A percentile compares a stretch with the other conserved stretches of the same genome.
Evolutionary conservation across 2,797 vertebrate genomes (phyloP).

Genomic region (Ctenopoma kingsleyae): DNA sequence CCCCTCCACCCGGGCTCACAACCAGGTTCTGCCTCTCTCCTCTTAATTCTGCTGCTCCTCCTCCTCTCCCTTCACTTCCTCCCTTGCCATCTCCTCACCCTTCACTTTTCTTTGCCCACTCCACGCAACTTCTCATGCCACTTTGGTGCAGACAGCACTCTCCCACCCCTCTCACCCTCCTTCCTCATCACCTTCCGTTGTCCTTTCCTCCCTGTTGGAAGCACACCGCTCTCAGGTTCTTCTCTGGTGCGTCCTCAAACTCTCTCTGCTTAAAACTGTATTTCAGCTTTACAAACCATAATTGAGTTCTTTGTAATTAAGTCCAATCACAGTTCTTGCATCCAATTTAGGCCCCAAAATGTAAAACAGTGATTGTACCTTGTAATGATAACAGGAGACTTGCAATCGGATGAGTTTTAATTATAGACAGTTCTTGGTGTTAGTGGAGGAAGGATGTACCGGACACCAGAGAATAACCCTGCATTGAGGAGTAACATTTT

Average conservation of each 20-base stretch:
- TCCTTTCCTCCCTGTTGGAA: constrained; percentile 66
- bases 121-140: constrained; percentile 64
- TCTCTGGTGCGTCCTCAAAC: constrained; percentile 61
- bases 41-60: constrained; percentile 90
- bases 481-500: constrained; percentile 61
- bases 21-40: constrained; percentile 92
- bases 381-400: constrained; percentile 12
- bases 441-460: constrained; percentile 13
- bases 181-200: constrained; percentile 69
- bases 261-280: constrained; percentile 29
- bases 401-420: constrained; percentile 4
- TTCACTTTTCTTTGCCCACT: constrained; percentile 69
- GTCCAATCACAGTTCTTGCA: constrained; percentile 32
- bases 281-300: constrained; percentile 29
- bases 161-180: constrained; percentile 54
- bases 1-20: constrained; percentile 98
- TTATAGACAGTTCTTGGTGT: constrained; percentile 6
- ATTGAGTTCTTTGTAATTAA: constrained; percentile 29
- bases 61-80: constrained; percentile 62
- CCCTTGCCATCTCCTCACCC: constrained; percentile 66
- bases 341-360: constrained; percentile 21
- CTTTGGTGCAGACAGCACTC: constrained; percentile 51
- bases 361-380: constrained; percentile 11
- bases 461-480: constrained; percentile 65
- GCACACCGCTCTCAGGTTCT: constrained; percentile 69